Evolutionary conservation across 2,888 invertebrate species (phyloP).

Genomic region (Cheilosia variabilis): DNA sequence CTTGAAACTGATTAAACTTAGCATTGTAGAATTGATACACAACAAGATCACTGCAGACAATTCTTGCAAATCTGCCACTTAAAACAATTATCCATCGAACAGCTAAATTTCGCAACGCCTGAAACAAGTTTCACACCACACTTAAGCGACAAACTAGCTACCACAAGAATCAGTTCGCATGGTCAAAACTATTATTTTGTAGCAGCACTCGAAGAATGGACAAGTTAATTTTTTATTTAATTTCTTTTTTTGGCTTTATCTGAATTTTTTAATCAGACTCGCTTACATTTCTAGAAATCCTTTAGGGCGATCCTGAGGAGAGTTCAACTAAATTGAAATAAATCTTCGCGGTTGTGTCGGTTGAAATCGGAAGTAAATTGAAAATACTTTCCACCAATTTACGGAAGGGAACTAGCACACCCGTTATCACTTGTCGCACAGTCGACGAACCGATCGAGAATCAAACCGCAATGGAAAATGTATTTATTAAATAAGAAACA

Average conservation of each 20-base stretch:
- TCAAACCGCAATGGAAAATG: constrained; percentile 33
- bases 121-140: background rate
- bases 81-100: no score
- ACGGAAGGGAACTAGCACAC: constrained; percentile 31
- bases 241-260: background rate
- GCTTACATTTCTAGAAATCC: no score
- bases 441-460: constrained; percentile 28
- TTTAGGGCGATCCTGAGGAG: no score
- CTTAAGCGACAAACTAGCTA: background rate
- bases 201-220: background rate
- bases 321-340: no score
- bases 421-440: constrained; percentile 30
- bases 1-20: no score
- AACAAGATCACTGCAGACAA: no score
- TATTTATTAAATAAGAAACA: constrained; percentile 10
- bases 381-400: background rate
- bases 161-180: background rate
- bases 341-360: no score
- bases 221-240: background rate
- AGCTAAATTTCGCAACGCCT: background rate
- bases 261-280: no score
- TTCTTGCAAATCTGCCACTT: no score
- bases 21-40: no score
- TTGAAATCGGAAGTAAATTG: background rate
- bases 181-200: constrained; percentile 1